These are phyloP conservation scores for Paramormyrops hopkinsi DNA, from an alignment of 2,797 vertebrate genomes.

Conservation along the genomic window DNA sequence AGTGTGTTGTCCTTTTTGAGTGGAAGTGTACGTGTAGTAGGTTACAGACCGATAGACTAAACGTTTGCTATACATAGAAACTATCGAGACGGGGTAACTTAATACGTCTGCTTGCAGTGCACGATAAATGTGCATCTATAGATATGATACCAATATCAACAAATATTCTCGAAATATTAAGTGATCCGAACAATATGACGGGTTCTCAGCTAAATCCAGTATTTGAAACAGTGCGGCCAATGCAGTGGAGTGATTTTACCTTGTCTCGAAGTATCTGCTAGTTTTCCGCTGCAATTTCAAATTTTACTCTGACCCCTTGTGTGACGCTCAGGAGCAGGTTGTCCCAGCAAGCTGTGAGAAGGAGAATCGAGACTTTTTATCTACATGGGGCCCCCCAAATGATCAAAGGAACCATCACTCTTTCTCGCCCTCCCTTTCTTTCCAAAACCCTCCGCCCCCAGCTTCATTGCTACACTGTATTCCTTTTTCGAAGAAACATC, in stretches of 20 bases:
- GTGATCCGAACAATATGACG: background rate
- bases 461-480: background rate
- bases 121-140: background rate
- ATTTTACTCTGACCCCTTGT: background rate
- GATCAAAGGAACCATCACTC: conserved; percentile 25
- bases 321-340: conserved; percentile 16
- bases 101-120: background rate
- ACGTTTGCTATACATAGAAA: background rate
- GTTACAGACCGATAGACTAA: background rate
- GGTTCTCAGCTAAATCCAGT: background rate
- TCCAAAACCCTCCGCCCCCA: background rate
- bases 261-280: conserved; percentile 6
- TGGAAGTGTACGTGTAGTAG: background rate
- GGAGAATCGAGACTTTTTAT: conserved; percentile 20
- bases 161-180: background rate
- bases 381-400: conserved; percentile 20
- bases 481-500: background rate
- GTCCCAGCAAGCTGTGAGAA: conserved; percentile 1
- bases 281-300: background rate
- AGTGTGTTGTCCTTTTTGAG: background rate
- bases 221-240: background rate
- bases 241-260: background rate
- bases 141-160: background rate
- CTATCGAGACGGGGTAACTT: background rate
- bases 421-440: conserved; percentile 13